A percentile compares a stretch with the other conserved stretches of the same genome.
phyloP scores from a whole-genome alignment of 37 sponge, comb jelly and placozoan species.

The Dysidea cf. avara region DNA sequence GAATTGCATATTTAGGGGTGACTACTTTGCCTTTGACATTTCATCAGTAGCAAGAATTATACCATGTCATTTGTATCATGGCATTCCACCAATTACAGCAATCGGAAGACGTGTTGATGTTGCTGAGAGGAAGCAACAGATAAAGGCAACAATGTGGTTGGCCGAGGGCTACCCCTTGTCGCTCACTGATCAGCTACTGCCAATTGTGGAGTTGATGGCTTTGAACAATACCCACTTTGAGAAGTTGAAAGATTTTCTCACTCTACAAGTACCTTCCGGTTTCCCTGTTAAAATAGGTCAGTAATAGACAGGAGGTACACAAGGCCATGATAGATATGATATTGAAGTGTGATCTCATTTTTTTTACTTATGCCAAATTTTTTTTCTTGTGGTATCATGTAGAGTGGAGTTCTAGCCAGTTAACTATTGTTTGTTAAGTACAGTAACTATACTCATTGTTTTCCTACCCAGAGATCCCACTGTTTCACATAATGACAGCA shows the following conservation, averaged over 20 bases:
- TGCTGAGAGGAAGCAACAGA: constrained; percentile 62
- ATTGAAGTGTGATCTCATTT: no score
- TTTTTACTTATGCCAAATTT: no score
- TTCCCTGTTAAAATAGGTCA: constrained; percentile 96
- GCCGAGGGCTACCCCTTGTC: constrained; percentile 90
- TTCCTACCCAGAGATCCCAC: constrained; percentile 91
- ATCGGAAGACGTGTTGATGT: constrained; percentile 75
- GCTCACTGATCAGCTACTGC: constrained; percentile 86
- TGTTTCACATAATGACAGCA: constrained; percentile 95
- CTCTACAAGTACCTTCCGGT: constrained; percentile 93
- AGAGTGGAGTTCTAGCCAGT: no score
- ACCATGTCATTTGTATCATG: no score
- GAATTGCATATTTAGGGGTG: no score
- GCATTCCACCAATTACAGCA: constrained; percentile 36
- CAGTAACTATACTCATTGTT: no score
- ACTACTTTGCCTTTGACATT: no score
- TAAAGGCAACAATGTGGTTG: constrained; percentile 93
- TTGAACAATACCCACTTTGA: constrained; percentile 89
- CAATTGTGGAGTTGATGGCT: constrained; percentile 88
- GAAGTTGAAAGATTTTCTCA: constrained; percentile 91
- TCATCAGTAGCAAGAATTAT: no score
- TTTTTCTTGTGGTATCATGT: no score
- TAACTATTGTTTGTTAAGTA: no score
- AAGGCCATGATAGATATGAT: not conserved
- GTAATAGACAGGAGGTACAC: not conserved